Percentiles rank a stretch among this genome's conserved stretches.
These are phyloP conservation scores for Xestia sexstrigata DNA, from an alignment of 2,888 invertebrate species.

Conservation along the genomic window DNA sequence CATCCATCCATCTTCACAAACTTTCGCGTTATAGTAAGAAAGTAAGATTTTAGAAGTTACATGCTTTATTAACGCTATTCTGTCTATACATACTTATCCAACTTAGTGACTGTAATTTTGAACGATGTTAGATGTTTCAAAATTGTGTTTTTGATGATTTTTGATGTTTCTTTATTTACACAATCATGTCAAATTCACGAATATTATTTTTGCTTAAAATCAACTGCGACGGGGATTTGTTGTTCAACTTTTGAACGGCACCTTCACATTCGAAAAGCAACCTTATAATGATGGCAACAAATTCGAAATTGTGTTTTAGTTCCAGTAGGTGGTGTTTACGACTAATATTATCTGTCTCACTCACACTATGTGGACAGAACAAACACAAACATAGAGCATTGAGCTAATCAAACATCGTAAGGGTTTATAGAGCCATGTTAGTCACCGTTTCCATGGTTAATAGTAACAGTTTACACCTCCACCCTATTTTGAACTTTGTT, in stretches of 20 bases:
- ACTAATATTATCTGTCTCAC: conserved; percentile 72
- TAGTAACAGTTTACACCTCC: conserved; percentile 39
- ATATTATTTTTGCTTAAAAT: conserved; percentile 1
- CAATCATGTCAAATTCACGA: not conserved
- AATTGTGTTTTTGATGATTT: no score
- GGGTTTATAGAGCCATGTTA: conserved; percentile 73
- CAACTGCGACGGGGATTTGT: conserved; percentile 5
- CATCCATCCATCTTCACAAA: no score
- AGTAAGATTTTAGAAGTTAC: no score
- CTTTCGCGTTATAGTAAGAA: no score
- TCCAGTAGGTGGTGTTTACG: conserved; percentile 63
- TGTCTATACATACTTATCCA: no score
- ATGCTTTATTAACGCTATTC: no score
- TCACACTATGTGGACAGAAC: conserved; percentile 69
- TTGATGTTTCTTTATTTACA: no score
- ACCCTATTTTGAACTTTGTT: conserved; percentile 46
- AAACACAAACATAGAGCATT: conserved; percentile 77
- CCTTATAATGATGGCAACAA: conserved; percentile 12
- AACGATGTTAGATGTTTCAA: not conserved
- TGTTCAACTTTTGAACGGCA: conserved; percentile 32
- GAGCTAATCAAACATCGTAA: conserved; percentile 78
- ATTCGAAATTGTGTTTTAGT: conserved; percentile 53
- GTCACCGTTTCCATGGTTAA: conserved; percentile 65
- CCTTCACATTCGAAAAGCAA: conserved; percentile 29
- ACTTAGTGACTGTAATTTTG: not conserved